These are phyloP conservation scores for Ondatra zibethicus DNA, from an alignment of 2,113 vertebrate genomes.

Conservation along the genomic window DNA sequence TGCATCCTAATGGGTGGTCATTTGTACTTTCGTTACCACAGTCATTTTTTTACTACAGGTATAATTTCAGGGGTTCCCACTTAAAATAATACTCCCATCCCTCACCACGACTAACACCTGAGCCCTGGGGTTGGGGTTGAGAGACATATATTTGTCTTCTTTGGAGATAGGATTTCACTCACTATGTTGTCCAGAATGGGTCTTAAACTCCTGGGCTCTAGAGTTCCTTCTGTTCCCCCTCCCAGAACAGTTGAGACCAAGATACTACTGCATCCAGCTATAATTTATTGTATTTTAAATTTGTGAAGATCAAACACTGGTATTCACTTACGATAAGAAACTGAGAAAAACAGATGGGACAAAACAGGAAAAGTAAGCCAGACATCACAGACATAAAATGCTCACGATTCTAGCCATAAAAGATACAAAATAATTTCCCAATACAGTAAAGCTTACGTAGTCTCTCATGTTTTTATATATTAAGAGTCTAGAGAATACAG, in stretches of 20 bases:
- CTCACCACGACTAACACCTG: not conserved
- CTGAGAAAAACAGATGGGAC: not conserved
- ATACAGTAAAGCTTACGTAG: not conserved
- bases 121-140: not conserved
- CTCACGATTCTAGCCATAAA: not conserved
- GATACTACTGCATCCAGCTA: not conserved
- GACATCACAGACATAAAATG: not conserved
- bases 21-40: not conserved
- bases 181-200: not conserved
- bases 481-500: not conserved
- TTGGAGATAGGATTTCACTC: not conserved
- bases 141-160: not conserved
- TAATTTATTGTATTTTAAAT: not conserved
- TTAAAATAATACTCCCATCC: not conserved
- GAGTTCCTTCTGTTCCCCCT: not conserved
- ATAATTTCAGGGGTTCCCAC: not conserved
- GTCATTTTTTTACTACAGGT: not conserved
- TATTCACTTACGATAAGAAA: constrained; percentile 35
- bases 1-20: not conserved
- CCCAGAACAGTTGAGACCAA: not conserved
- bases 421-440: constrained; percentile 19
- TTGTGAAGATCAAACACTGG: constrained; percentile 42
- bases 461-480: not conserved
- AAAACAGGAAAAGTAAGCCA: constrained; percentile 45
- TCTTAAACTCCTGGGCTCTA: not conserved